A percentile compares a stretch with the other conserved stretches of the same genome.
phyloP scores from a whole-genome alignment of 2,113 vertebrate species.

The Butorides virescens region DNA sequence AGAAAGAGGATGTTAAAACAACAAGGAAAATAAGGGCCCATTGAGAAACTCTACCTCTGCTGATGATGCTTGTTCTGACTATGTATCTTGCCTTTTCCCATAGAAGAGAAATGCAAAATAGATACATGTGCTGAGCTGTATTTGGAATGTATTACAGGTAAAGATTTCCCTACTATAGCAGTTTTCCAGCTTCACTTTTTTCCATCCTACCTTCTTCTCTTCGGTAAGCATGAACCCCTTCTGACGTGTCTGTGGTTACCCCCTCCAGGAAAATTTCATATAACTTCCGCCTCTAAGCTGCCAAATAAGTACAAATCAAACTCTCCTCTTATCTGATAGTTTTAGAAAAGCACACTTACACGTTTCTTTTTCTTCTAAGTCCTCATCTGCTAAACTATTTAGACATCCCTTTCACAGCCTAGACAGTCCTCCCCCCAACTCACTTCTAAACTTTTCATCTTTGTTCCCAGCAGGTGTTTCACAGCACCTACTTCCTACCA shows the following conservation, averaged over 20 bases:
- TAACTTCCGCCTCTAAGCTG: background rate
- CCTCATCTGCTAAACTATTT: background rate
- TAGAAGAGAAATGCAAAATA: background rate
- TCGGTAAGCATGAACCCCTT: background rate
- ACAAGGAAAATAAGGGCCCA: background rate
- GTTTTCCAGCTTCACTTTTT: background rate
- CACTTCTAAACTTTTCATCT: background rate
- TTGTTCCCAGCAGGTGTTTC: background rate
- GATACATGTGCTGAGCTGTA: background rate
- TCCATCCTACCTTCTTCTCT: background rate
- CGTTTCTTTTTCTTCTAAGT: background rate
- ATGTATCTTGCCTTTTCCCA: background rate
- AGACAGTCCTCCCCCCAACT: background rate
- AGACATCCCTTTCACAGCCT: background rate
- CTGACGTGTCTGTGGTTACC: background rate
- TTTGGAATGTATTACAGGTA: background rate
- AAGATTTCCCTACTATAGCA: background rate
- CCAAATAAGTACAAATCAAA: background rate
- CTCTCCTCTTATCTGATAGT: background rate
- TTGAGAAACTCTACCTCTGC: background rate
- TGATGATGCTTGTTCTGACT: background rate
- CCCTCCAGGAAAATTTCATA: background rate
- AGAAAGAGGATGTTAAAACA: background rate
- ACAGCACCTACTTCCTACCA: background rate
- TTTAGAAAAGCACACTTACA: background rate